Evolutionary conservation across 2,888 invertebrate species (phyloP), one percentile per base, ranked within the genome.

Genomic region (Cryptosula pallasiana): DNA sequence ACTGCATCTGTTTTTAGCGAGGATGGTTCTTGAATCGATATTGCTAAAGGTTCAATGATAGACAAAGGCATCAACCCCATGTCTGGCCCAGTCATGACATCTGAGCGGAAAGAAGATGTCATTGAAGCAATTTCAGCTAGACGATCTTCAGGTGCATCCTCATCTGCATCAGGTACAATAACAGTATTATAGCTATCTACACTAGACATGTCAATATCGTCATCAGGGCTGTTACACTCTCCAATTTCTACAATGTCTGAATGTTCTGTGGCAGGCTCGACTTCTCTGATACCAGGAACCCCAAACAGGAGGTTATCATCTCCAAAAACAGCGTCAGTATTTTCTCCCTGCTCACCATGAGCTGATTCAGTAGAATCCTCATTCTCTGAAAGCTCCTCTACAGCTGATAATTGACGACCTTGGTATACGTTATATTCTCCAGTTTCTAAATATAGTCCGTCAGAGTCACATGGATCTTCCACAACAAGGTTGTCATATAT

Each of bases 101-200:
- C 55, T 25, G 70, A 70, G 2, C n/a, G 9, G 9, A 70, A n/a
- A 25, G 70, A 70, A 23, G 70, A 70, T 36, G 70, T 70, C 70
- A 70, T 70, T 25, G 70, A 70, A 9, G 70, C 55, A 54, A 70
- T 54, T 13, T 70, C 70, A 27, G 35, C 13, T 3, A 70, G 45
- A 5, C 70, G 70, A 29, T 70, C 70, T 23, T 70, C 70, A 23
- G 27, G 5, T 45, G 13, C 45, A 2, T 70, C 35, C n/a, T 9
- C 25, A 5, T 23, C 35, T 45, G 23, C 45, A 29, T 36, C 70
- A 3, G 70, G 70, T 9, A 36, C 25, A n/a, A 70, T 54, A 54
- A 70, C 70, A 20, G 70, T 70, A 16, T 36, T 54, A 36, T 70
- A 70, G 25, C 70, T 70, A 36, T 70, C 70, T 2, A 70, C 70